phyloP scores from a whole-genome alignment of 2,888 invertebrate genomes.

The Zaprionus bogoriensis region DNA sequence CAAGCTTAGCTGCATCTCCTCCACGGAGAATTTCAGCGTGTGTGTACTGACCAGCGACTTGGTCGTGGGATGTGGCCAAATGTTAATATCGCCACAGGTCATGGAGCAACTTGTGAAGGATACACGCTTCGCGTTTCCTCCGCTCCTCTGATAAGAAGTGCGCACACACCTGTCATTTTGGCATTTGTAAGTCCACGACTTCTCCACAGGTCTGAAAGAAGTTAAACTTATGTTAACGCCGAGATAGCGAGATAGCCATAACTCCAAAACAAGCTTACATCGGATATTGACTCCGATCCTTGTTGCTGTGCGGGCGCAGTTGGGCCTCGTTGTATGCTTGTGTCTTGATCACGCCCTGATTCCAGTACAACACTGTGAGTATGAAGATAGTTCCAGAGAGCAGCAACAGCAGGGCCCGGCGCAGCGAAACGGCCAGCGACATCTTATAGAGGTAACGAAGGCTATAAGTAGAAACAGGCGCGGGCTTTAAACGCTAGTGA shows the following conservation, averaged over 20 bases:
- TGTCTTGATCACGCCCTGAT: conserved; percentile 84
- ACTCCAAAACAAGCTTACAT: conserved; percentile 66
- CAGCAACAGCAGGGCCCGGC: conserved; percentile 85
- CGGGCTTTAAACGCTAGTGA: conserved; percentile 13
- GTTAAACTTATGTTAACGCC: neutral
- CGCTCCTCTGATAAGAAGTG: conserved; percentile 72
- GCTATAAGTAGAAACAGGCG: conserved; percentile 53
- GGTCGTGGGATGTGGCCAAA: conserved; percentile 92
- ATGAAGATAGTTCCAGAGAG: conserved; percentile 85
- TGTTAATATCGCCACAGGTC: conserved; percentile 87
- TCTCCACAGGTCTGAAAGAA: conserved; percentile 79
- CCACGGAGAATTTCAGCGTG: conserved; percentile 84
- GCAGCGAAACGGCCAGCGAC: conserved; percentile 83
- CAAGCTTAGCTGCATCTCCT: conserved; percentile 77
- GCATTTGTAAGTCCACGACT: conserved; percentile 91
- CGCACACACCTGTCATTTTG: conserved; percentile 88
- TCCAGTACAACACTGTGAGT: conserved; percentile 86
- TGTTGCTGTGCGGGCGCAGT: conserved; percentile 71
- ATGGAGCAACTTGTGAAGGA: conserved; percentile 90
- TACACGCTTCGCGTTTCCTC: conserved; percentile 80
- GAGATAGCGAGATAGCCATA: neutral
- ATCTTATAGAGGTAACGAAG: conserved; percentile 82
- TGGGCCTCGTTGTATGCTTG: conserved; percentile 82
- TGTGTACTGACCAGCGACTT: conserved; percentile 87
- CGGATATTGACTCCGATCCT: conserved; percentile 59